Evolutionary conservation across 2,888 invertebrate species (phyloP), one percentile per base, ranked within the genome.

Genomic region (Conomelus anceps): DNA sequence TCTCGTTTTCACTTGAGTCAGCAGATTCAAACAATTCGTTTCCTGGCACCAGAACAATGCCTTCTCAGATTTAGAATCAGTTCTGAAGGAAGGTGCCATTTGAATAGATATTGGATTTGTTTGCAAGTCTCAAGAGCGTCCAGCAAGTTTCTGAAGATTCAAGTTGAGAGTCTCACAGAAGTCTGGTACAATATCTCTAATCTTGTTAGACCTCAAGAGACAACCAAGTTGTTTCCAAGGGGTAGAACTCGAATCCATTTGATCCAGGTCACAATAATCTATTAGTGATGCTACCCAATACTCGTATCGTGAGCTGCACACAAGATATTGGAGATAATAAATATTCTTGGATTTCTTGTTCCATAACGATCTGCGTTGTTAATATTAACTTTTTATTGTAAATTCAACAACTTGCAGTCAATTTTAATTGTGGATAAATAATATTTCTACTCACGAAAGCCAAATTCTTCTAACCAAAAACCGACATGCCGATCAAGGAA

Each of bases 81-180:
- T 63, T 63, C 11, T n/a, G 63, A 63, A 63, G 63, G 63, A 63
- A 63, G 63, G 63, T 63, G 85, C 86, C 22, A 86, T 86, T 86
- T 86, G 86, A 86, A 86, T 86, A 86, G 86, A 86, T 86, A 86
- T 86, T 86, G 24, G 24, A 86, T 86, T 86, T 86, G 86, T 86
- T 86, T 86, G 9, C 86, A 24, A 86, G 24, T 26, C 22, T 23
- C 26, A 24, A 86, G 86, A 22, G 86, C 63, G 63, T 63, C 63
- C n/a, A 63, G 63, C 63, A 63, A 63, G 63, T 63, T 63, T 63
- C 63, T 63, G 63, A 63, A 63, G 63, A 63, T 63, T 63, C 63
- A 63, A 63, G n/a, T 63, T n/a, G 63, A n/a, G n/a, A 63, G 1
- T n/a, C n/a, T 7, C 7, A 63, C 63, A 63, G 63, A 63, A 63